A percentile compares a stretch with the other conserved stretches of the same genome.
Conservation (phyloP, 2,113 vertebrate genomes). For the Acinonyx jubatus region DNA sequence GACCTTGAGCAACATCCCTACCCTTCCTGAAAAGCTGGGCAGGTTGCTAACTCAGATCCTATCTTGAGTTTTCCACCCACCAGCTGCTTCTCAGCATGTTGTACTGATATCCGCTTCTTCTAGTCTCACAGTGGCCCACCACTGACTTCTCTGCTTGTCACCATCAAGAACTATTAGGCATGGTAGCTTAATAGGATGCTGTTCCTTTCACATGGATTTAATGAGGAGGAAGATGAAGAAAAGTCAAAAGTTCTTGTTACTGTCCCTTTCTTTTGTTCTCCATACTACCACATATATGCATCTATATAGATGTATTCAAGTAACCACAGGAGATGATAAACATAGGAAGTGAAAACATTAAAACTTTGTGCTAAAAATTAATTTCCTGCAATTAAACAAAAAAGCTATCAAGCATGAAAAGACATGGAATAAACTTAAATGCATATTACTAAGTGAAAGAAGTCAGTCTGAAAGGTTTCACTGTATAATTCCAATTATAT, state of each 20-base stretch:
- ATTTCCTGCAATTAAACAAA: not conserved
- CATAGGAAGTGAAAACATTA: not conserved
- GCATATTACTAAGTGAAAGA: not conserved
- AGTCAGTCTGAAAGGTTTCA: not conserved
- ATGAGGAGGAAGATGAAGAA: not conserved
- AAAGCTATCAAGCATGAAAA: not conserved
- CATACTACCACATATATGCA: not conserved
- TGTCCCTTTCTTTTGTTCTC: not conserved
- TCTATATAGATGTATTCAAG: not conserved
- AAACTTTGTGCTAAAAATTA: not conserved
- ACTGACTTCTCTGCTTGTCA: not conserved
- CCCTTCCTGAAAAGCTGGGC: not conserved
- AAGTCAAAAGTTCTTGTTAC: not conserved
- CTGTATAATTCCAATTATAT: not conserved
- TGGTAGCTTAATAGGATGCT: not conserved
- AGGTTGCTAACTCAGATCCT: not conserved
- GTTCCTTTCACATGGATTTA: not conserved
- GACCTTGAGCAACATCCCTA: not conserved
- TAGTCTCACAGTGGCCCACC: too few species aligned
- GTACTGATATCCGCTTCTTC: not conserved
- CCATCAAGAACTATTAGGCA: not conserved
- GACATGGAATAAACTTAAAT: not conserved
- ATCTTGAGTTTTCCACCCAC: not conserved
- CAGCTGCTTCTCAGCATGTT: not conserved
- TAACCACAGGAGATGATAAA: not conserved